These are phyloP conservation scores for Talpa occidentalis DNA, from an alignment of 2,113 vertebrate species.

Conservation along the genomic window DNA sequence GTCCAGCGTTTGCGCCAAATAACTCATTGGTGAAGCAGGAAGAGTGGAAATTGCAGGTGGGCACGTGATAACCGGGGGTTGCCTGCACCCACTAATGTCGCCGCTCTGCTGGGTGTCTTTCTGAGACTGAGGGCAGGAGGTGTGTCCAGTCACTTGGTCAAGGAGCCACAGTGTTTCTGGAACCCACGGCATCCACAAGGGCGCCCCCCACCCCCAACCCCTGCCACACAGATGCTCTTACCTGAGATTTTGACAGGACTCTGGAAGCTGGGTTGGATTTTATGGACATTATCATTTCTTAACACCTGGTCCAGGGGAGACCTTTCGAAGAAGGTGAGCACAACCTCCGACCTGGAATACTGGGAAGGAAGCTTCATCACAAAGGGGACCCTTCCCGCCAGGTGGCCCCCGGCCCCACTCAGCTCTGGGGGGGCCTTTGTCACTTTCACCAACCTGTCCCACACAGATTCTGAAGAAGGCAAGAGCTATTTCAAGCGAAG, in stretches of 20 bases:
- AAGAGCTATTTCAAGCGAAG: no score
- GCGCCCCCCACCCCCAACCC: rapidly evolving
- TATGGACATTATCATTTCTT: conserved; percentile 95
- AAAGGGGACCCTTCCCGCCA: rapidly evolving
- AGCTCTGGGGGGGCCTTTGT: no score
- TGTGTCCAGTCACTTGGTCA: rapidly evolving
- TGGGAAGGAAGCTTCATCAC: conserved; percentile 73
- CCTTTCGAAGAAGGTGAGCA: conserved; percentile 98
- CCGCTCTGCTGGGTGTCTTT: background rate
- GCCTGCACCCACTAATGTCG: background rate
- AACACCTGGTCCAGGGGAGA: conserved; percentile 97
- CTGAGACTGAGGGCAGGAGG: background rate
- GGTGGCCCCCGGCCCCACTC: background rate
- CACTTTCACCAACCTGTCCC: no score
- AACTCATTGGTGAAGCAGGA: background rate
- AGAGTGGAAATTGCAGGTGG: no score
- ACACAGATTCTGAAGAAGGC: no score
- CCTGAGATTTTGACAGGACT: conserved; percentile 97
- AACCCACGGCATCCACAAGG: rapidly evolving
- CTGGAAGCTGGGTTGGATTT: conserved; percentile 96
- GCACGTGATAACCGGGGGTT: rapidly evolving
- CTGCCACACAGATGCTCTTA: conserved; percentile 77
- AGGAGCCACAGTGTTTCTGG: rapidly evolving
- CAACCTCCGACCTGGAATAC: conserved; percentile 98
- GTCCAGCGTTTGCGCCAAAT: background rate